phyloP scores from a whole-genome alignment of 2,797 vertebrate species.

The Hypotaenidia okinawae region DNA sequence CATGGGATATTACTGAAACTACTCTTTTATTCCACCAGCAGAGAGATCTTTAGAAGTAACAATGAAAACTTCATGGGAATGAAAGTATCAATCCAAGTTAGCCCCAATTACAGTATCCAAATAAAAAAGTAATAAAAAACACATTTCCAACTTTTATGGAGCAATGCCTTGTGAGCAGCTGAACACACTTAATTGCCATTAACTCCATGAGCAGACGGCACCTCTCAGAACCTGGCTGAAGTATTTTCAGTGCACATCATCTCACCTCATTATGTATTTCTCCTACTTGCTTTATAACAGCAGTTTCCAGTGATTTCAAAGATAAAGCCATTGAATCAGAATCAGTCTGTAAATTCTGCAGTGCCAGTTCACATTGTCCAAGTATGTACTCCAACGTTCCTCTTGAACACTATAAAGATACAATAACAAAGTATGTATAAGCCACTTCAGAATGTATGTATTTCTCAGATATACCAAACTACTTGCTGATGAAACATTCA shows the following conservation, averaged over 20 bases:
- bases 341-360: constrained; percentile 85
- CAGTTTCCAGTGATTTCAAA: constrained; percentile 83
- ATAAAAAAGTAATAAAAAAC: not conserved
- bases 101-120: not conserved
- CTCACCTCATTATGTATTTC: constrained; percentile 97
- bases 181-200: not conserved
- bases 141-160: not conserved
- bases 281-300: constrained; percentile 86
- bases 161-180: not conserved
- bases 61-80: not conserved
- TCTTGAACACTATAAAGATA: constrained; percentile 83
- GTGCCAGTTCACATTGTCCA: constrained; percentile 84
- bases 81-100: not conserved
- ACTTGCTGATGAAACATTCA: not conserved
- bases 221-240: not conserved
- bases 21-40: constrained; percentile 24
- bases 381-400: constrained; percentile 93
- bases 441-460: not conserved
- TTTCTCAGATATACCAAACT: not conserved
- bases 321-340: constrained; percentile 76
- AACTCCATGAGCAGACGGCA: not conserved
- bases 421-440: not conserved
- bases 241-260: not conserved
- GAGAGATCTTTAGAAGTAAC: constrained; percentile 17
- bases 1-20: not conserved